Conservation (phyloP, 2,888 invertebrate genomes). For the Exocentrus adspersus region DNA sequence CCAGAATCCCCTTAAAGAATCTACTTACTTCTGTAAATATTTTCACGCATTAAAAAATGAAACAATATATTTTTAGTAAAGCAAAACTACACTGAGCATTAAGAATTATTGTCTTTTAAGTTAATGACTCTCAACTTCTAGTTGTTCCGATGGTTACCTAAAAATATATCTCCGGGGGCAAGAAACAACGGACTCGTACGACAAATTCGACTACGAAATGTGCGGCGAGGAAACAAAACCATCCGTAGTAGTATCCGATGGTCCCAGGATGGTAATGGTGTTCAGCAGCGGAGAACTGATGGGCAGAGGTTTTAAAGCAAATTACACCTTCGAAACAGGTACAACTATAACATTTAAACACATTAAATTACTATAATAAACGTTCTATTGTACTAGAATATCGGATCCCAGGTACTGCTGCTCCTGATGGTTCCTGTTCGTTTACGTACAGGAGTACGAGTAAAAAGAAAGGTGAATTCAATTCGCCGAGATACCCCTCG, state of each 20-base stretch:
- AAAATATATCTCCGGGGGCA: conserved; percentile 92
- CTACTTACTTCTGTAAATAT: no score
- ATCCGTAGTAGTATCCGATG: conserved; percentile 86
- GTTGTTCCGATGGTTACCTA: conserved; percentile 90
- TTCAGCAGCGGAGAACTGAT: conserved; percentile 93
- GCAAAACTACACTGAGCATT: no score
- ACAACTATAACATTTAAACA: no score
- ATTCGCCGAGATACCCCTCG: conserved; percentile 95
- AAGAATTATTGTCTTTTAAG: no score
- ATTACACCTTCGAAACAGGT: conserved; percentile 87
- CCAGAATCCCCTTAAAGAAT: no score
- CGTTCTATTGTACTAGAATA: conserved; percentile 73
- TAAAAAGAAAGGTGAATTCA: conserved; percentile 90
- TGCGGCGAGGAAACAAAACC: conserved; percentile 85
- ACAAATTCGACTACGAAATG: conserved; percentile 92
- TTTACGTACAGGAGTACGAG: conserved; percentile 92
- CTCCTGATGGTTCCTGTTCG: conserved; percentile 90
- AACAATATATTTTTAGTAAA: no score
- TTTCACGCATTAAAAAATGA: no score
- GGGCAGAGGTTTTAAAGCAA: conserved; percentile 91
- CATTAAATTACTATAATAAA: background rate
- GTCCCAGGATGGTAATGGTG: conserved; percentile 92
- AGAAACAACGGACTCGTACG: conserved; percentile 91
- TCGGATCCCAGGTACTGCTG: conserved; percentile 92
- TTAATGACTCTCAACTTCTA: conserved; percentile 54